Percentiles rank a stretch among this genome's conserved stretches.
Conservation (phyloP, 2,797 vertebrate species). For the Ciconia nigra region DNA sequence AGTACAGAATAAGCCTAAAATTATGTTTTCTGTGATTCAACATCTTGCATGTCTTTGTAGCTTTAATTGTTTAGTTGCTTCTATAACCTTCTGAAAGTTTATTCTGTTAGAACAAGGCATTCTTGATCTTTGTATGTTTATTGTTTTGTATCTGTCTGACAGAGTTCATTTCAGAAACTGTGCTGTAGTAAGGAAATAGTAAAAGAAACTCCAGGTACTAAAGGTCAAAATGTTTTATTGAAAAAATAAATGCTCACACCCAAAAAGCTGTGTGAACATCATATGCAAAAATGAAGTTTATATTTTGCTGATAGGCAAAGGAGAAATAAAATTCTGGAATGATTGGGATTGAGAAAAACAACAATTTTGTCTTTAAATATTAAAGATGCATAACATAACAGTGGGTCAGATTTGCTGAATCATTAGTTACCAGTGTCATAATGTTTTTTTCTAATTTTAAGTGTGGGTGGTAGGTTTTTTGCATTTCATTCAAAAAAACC, state of each 20-base stretch:
- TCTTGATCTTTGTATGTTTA: background rate
- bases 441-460: background rate
- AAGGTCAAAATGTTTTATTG: background rate
- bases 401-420: background rate
- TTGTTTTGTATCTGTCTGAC: background rate
- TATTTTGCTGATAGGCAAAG: background rate
- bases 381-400: background rate
- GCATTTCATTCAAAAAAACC: background rate
- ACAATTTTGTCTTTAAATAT: background rate
- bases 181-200: background rate
- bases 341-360: background rate
- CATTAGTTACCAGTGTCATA: background rate
- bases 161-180: background rate
- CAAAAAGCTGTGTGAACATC: background rate
- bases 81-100: background rate
- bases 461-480: background rate
- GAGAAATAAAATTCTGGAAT: background rate
- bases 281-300: background rate
- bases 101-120: background rate
- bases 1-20: slow-evolving; percentile 38
- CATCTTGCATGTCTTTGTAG: background rate
- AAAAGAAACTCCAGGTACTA: background rate
- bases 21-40: background rate
- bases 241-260: background rate
- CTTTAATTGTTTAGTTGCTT: background rate